Conservation (phyloP, 2,888 invertebrate species). For the Dascillus cervinus region DNA sequence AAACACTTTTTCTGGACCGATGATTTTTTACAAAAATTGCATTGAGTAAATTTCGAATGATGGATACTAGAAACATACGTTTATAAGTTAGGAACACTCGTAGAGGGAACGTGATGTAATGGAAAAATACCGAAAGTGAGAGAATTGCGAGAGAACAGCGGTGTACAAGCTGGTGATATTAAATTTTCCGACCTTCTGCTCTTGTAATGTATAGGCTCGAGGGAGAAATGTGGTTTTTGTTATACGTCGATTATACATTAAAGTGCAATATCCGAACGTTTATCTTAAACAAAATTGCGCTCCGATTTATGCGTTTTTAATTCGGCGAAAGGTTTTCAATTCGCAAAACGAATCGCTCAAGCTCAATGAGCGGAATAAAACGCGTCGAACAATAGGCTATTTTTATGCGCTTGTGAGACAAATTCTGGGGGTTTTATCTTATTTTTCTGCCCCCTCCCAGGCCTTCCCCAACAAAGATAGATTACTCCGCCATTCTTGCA, state of each 20-base stretch:
- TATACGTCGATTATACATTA: conserved; percentile 35
- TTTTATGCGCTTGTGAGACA: conserved; percentile 42
- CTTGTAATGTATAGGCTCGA: conserved; percentile 39
- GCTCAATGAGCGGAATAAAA: background rate
- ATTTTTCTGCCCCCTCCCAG: conserved; percentile 48
- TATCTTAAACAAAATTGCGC: too few species aligned
- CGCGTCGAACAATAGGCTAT: conserved; percentile 25
- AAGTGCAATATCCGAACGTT: conserved; percentile 15
- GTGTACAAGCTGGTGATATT: conserved; percentile 41
- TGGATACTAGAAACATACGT: conserved; percentile 12
- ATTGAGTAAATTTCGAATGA: conserved; percentile 20
- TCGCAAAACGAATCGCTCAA: background rate
- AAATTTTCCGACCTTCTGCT: conserved; percentile 44
- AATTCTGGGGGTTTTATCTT: conserved; percentile 44
- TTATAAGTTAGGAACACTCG: conserved; percentile 17
- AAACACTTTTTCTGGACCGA: too few species aligned
- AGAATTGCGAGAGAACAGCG: conserved; percentile 37
- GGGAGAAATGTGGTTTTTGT: conserved; percentile 38
- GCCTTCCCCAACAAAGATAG: conserved; percentile 66
- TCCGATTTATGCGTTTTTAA: too few species aligned
- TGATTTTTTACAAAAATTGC: too few species aligned
- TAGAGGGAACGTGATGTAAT: conserved; percentile 40
- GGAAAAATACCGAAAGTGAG: conserved; percentile 42
- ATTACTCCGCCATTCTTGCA: conserved; percentile 88
- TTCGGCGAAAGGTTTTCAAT: too few species aligned